These are phyloP conservation scores for Exaiptasia diaphana DNA, from an alignment of 64 coral and sea anemone genomes.

Conservation along the genomic window DNA sequence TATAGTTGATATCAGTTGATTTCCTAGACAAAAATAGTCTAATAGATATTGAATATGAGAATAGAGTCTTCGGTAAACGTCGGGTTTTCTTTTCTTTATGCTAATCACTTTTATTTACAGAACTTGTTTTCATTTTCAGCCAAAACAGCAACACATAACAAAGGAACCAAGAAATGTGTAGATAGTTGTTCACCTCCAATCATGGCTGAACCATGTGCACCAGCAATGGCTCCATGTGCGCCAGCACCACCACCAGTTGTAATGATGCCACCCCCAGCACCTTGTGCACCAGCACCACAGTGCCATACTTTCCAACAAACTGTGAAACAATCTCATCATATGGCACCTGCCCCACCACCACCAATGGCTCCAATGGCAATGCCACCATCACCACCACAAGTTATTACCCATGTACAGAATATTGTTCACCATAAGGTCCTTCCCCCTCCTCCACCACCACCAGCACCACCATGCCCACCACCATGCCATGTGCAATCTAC, in stretches of 20 bases:
- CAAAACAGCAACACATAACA: conserved; percentile 45
- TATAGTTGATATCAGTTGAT: too few relatives aligned
- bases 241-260: conserved; percentile 41
- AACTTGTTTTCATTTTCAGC: too few relatives aligned
- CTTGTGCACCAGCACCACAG: conserved; percentile 50
- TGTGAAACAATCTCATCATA: conserved; percentile 15
- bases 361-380: conserved; percentile 31
- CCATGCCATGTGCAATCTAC: conserved; percentile 57
- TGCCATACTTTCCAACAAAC: conserved; percentile 38
- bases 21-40: too few relatives aligned
- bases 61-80: too few relatives aligned
- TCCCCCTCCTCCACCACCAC: conserved; percentile 68
- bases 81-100: too few relatives aligned
- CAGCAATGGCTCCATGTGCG: conserved; percentile 31
- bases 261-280: conserved; percentile 44
- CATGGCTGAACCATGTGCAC: conserved; percentile 30
- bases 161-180: conserved; percentile 80
- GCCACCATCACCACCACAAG: conserved; percentile 58
- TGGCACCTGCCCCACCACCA: conserved; percentile 62
- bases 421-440: conserved; percentile 68
- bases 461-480: conserved; percentile 65
- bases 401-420: conserved; percentile 30
- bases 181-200: background rate
- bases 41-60: too few relatives aligned
- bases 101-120: too few relatives aligned